Conservation (phyloP, 2,797 vertebrate genomes). For the Argentina silus region DNA sequence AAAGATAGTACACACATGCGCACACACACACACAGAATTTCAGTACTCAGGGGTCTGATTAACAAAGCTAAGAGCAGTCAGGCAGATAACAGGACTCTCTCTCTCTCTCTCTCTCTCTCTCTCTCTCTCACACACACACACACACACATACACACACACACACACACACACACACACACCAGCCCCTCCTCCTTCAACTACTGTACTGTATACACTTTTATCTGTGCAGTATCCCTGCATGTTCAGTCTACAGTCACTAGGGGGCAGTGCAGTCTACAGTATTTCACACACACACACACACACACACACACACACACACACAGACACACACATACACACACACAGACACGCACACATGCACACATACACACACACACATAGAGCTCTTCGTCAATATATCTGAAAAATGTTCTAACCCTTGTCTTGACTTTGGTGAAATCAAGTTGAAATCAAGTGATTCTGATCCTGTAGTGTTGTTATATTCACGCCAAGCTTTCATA, state of each 20-base stretch:
- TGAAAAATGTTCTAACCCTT: too few species aligned
- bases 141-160: not conserved
- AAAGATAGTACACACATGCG: too few species aligned
- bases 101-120: not conserved
- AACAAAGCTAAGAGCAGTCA: too few species aligned
- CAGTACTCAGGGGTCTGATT: too few species aligned
- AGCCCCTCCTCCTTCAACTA: not conserved
- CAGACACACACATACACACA: not conserved
- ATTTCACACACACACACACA: not conserved
- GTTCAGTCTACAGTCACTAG: conserved; percentile 64
- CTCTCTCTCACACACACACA: not conserved
- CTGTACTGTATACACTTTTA: too few species aligned
- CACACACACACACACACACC: not conserved
- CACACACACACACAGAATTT: too few species aligned
- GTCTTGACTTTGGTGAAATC: too few species aligned
- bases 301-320: not conserved
- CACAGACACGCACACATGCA: not conserved
- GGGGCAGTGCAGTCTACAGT: conserved; percentile 68
- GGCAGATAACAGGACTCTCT: not conserved
- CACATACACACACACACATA: conserved; percentile 8
- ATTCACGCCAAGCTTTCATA: not conserved
- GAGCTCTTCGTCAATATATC: not conserved
- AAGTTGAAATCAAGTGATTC: too few species aligned
- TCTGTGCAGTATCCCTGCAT: conserved; percentile 38
- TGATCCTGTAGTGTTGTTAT: too few species aligned